These are phyloP conservation scores for Cephus spinipes DNA, from an alignment of 2,888 invertebrate genomes.

Conservation along the genomic window DNA sequence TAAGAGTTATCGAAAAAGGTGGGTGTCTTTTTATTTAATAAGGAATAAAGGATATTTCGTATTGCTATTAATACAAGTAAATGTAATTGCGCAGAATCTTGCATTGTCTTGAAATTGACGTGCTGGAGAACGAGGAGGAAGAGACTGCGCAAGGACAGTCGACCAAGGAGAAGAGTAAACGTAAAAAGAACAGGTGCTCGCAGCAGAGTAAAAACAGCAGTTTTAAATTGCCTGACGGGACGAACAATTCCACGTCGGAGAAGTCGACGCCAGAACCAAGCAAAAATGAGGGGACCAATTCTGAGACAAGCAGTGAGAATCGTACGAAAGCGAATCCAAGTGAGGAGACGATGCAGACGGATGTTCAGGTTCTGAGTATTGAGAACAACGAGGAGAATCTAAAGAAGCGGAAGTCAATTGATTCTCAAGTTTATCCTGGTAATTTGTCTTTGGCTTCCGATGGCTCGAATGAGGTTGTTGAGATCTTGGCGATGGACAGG, in stretches of 20 bases:
- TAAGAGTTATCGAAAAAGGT: slow-evolving; percentile 75
- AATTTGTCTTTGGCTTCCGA: slow-evolving; percentile 26
- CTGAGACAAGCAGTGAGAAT: slow-evolving; percentile 41
- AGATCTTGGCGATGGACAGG: slow-evolving; percentile 70
- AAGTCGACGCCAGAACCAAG: slow-evolving; percentile 52
- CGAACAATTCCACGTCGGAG: slow-evolving; percentile 38
- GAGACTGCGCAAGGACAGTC: slow-evolving; percentile 53
- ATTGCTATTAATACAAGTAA: not conserved
- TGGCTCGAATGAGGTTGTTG: slow-evolving; percentile 52
- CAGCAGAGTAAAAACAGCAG: slow-evolving; percentile 20
- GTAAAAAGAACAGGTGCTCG: slow-evolving; percentile 67
- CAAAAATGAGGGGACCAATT: slow-evolving; percentile 44
- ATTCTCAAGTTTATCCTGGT: slow-evolving; percentile 44
- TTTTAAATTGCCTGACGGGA: slow-evolving; percentile 26
- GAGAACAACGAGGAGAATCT: slow-evolving; percentile 61
- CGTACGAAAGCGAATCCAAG: slow-evolving; percentile 28
- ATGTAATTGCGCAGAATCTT: slow-evolving; percentile 71
- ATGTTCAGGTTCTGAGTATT: slow-evolving; percentile 50
- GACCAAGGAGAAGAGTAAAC: slow-evolving; percentile 59
- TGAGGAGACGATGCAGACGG: slow-evolving; percentile 34
- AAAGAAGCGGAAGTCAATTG: slow-evolving; percentile 60
- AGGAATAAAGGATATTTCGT: not conserved
- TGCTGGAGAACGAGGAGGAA: slow-evolving; percentile 71
- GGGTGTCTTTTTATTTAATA: slow-evolving; percentile 34
- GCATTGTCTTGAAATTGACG: slow-evolving; percentile 79